These are phyloP conservation scores for Tillus elongatus DNA, from an alignment of 2,888 invertebrate species.

Conservation along the genomic window DNA sequence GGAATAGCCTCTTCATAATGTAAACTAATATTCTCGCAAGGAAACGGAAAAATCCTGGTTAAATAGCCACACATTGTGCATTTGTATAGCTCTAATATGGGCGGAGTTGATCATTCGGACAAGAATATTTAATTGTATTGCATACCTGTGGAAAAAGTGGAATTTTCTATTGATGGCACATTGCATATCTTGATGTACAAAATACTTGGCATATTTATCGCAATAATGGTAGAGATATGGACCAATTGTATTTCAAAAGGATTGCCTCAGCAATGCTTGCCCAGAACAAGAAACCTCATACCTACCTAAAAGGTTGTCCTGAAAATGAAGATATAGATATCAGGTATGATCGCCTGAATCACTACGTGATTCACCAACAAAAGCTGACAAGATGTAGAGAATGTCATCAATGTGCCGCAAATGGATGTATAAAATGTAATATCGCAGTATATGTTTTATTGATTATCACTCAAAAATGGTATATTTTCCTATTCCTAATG, in stretches of 20 bases:
- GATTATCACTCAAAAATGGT: no score
- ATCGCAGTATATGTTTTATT: no score
- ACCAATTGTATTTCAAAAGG: slow-evolving; percentile 8
- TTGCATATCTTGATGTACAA: no score
- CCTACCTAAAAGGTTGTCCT: slow-evolving; percentile 10
- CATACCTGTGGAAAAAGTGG: slow-evolving; percentile 11
- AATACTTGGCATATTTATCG: no score
- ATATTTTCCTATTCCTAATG: no score
- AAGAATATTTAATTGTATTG: slow-evolving; percentile 9
- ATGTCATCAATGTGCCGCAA: slow-evolving; percentile 5
- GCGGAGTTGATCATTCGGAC: slow-evolving; percentile 10
- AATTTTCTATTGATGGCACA: slow-evolving; percentile 8
- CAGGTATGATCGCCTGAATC: slow-evolving; percentile 9
- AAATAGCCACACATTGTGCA: slow-evolving; percentile 22
- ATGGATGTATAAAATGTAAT: no score
- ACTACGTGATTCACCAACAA: slow-evolving; percentile 8
- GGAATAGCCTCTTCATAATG: slow-evolving; percentile 10
- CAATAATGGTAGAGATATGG: slow-evolving; percentile 8
- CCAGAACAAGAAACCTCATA: slow-evolving; percentile 11
- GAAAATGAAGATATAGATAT: no score
- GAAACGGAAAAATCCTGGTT: no score
- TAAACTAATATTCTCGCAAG: slow-evolving; percentile 13
- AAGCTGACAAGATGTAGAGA: not conserved
- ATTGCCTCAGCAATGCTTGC: slow-evolving; percentile 7
- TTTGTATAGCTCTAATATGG: slow-evolving; percentile 24